Evolutionary conservation across 1,140 invertebrate genomes (phyloP).

Genomic region (Pygmarrhopalites habei): DNA sequence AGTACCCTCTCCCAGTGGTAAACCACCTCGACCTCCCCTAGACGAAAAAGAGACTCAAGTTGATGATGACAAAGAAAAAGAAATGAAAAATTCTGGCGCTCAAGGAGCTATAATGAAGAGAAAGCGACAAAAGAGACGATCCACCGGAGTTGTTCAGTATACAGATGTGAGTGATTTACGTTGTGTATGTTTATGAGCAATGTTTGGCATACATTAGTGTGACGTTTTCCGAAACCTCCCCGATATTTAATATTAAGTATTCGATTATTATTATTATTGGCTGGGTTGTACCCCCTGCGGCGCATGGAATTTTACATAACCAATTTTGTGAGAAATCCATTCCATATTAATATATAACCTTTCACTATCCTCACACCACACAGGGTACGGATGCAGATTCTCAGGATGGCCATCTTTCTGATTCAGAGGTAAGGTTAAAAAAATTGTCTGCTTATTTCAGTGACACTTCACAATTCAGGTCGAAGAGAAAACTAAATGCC

Average conservation of each 20-base stretch:
- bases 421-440: constrained; percentile 37
- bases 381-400: constrained; percentile 29
- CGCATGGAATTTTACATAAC: no score
- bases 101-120: constrained; percentile 42
- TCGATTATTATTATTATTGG: no score
- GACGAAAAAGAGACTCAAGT: constrained; percentile 11
- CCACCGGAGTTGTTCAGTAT: constrained; percentile 40
- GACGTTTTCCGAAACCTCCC: no score
- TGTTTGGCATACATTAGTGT: no score
- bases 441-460: no score
- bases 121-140: constrained; percentile 46
- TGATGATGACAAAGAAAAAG: constrained; percentile 41
- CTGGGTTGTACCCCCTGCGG: no score
- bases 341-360: constrained; percentile 11
- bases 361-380: constrained; percentile 12
- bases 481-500: no score
- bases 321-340: constrained; percentile 1
- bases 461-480: no score
- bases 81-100: constrained; percentile 37
- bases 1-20: constrained; percentile 9
- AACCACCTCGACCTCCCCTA: constrained; percentile 32
- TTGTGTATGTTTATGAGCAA: no score
- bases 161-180: constrained; percentile 31
- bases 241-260: no score
- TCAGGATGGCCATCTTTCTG: constrained; percentile 26